phyloP scores from a whole-genome alignment of 23 tunicate species.

The Ascidia mentula region DNA sequence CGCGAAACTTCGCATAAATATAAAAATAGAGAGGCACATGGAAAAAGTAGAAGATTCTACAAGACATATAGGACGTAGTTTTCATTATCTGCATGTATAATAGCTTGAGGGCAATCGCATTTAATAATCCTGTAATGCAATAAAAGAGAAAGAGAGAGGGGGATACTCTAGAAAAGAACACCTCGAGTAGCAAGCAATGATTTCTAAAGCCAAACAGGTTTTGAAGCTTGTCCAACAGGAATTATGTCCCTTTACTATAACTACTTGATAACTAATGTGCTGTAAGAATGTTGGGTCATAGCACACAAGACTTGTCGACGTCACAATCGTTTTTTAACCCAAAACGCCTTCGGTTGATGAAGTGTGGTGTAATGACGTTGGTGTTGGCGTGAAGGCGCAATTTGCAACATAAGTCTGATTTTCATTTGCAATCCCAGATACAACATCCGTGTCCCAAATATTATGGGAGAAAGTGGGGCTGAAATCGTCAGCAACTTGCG shows the following conservation, averaged over 20 bases:
- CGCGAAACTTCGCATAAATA: background rate
- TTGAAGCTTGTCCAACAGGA: background rate
- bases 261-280: too few species aligned
- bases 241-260: too few species aligned
- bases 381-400: background rate
- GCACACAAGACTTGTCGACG: too few species aligned
- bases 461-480: background rate
- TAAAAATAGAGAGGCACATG: background rate
- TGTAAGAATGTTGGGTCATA: too few species aligned
- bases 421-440: background rate
- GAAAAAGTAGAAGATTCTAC: background rate
- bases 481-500: background rate
- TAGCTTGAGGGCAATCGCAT: background rate
- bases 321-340: too few species aligned
- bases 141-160: too few species aligned
- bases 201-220: background rate
- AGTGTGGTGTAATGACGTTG: too few species aligned
- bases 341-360: background rate
- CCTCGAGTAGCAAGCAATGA: background rate
- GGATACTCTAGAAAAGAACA: background rate
- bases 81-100: background rate
- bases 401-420: background rate
- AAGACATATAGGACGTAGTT: background rate
- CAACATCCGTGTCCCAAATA: background rate
- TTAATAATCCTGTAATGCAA: background rate